A percentile compares a stretch with the other conserved stretches of the same genome.
Conservation (phyloP, 2,113 vertebrate genomes). For the Dendrocopos noguchii region DNA sequence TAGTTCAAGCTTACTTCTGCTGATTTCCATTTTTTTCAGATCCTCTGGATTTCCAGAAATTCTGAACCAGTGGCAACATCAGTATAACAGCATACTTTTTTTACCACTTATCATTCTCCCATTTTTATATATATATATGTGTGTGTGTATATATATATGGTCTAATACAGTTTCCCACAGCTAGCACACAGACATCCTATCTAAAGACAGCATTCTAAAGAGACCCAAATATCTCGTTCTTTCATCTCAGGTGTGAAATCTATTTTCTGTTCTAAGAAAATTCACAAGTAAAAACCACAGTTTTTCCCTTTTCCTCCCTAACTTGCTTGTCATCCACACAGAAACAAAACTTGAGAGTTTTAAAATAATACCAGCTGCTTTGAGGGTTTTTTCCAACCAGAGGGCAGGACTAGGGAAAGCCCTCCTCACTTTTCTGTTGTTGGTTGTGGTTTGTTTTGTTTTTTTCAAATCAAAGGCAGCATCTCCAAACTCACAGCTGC, state of each 20-base stretch:
- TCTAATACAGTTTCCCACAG: neutral
- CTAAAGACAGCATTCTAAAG: neutral
- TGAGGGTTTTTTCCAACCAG: neutral
- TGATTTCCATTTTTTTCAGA: neutral
- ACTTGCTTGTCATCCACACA: neutral
- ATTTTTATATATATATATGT: neutral
- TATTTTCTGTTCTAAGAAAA: neutral
- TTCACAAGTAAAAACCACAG: neutral
- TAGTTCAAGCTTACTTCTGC: neutral
- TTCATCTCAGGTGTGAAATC: conserved; percentile 15
- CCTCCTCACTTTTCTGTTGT: neutral
- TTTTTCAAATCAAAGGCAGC: neutral
- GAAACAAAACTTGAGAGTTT: neutral
- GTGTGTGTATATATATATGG: neutral
- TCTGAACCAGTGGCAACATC: neutral
- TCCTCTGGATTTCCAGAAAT: neutral
- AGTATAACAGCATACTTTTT: neutral
- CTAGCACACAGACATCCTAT: neutral
- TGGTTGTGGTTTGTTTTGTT: too few relatives aligned
- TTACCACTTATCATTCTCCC: neutral
- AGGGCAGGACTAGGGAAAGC: neutral
- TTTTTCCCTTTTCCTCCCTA: neutral
- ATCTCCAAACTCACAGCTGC: neutral
- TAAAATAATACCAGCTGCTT: neutral
- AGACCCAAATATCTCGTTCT: neutral